These are phyloP conservation scores for Lucilia cuprina DNA, from an alignment of 1,140 invertebrate genomes.

Conservation along the genomic window DNA sequence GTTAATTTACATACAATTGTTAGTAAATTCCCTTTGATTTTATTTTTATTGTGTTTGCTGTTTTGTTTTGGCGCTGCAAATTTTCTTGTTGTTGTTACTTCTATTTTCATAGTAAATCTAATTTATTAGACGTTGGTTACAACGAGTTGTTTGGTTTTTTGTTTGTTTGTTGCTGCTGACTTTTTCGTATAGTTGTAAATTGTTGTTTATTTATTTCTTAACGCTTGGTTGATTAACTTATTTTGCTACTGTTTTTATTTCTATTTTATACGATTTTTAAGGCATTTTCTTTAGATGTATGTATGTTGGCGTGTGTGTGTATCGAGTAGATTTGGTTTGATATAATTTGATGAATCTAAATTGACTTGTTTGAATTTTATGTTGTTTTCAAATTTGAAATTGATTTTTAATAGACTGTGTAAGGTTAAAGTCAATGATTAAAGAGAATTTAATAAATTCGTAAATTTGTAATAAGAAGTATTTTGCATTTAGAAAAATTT, in stretches of 20 bases:
- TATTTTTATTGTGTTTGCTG: neutral
- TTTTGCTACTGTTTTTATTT: neutral
- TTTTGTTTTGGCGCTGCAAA: neutral
- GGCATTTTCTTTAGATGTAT: no score
- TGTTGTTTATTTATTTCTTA: neutral
- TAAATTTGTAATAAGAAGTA: no score
- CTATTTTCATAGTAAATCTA: neutral
- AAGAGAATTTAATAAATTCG: neutral
- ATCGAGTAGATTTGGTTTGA: neutral
- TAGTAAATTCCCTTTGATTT: neutral
- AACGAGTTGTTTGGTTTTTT: neutral
- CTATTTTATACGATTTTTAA: neutral
- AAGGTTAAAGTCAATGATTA: neutral
- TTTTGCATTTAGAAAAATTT: no score
- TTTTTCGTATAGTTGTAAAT: neutral
- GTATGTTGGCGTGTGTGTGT: neutral
- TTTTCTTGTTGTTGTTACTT: neutral
- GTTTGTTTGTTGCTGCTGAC: neutral
- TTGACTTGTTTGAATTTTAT: neutral
- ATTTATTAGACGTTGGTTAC: neutral
- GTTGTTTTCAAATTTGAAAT: neutral
- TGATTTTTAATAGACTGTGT: neutral
- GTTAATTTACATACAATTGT: constrained; percentile 4
- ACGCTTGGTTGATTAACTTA: constrained; percentile 4
- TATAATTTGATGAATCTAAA: neutral